These are phyloP conservation scores for Drosophila ananassae DNA, from an alignment of 1,140 invertebrate species.

Conservation along the genomic window DNA sequence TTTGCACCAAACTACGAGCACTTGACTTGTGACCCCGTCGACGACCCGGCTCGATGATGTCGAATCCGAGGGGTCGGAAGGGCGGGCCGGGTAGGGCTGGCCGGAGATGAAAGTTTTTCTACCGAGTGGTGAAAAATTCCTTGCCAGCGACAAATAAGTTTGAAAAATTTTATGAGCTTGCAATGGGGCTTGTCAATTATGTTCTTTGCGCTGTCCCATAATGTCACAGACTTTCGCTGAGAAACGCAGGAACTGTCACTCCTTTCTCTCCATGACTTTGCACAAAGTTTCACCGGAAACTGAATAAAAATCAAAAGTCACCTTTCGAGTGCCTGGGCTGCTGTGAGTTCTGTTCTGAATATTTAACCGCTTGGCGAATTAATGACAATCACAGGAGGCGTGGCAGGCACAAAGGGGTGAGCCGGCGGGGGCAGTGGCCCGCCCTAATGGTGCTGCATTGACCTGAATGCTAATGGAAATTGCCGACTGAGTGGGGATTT, in stretches of 20 bases:
- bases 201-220: constrained; percentile 32
- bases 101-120: constrained; percentile 44
- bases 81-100: constrained; percentile 5
- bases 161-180: constrained; percentile 63
- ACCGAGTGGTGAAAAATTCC: constrained; percentile 24
- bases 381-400: constrained; percentile 36
- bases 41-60: constrained; percentile 23
- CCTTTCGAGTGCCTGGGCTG: constrained; percentile 13
- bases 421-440: neutral
- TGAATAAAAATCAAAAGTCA: constrained; percentile 41
- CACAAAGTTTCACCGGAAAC: constrained; percentile 29
- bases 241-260: constrained; percentile 2
- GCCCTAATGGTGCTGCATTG: constrained; percentile 51
- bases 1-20: constrained; percentile 45
- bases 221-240: constrained; percentile 11
- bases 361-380: constrained; percentile 48
- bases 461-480: constrained; percentile 57
- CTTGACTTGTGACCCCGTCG: constrained; percentile 16
- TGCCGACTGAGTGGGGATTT: constrained; percentile 44
- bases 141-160: constrained; percentile 67
- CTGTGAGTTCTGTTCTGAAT: constrained; percentile 35
- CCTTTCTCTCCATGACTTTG: constrained; percentile 28
- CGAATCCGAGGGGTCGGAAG: constrained; percentile 12
- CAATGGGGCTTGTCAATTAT: constrained; percentile 61
- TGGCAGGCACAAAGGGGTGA: neutral